Percentiles rank a stretch among this genome's conserved stretches.
These are phyloP conservation scores for Ceratina australensis DNA, from an alignment of 1,140 invertebrate genomes.

Conservation along the genomic window DNA sequence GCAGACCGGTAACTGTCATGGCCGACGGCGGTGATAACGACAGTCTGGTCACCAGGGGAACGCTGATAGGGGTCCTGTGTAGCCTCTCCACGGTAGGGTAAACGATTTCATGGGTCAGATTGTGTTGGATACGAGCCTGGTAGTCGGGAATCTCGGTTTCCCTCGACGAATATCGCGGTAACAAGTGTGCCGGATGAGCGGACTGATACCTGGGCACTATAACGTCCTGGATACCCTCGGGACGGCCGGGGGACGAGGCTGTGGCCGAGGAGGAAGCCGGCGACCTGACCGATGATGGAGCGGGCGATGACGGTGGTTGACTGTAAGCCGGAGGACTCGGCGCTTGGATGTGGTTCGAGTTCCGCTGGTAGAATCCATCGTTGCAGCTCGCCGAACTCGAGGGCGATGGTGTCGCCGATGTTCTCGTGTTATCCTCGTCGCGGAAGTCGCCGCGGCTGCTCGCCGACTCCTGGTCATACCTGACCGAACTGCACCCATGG, in stretches of 20 bases:
- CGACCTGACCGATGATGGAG: conserved; percentile 70
- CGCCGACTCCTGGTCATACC: conserved; percentile 58
- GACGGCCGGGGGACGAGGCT: conserved; percentile 72
- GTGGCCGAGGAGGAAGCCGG: conserved; percentile 73
- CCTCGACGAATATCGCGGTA: conserved; percentile 63
- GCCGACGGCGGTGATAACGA: conserved; percentile 75
- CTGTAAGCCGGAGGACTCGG: conserved; percentile 70
- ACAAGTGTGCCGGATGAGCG: conserved; percentile 60
- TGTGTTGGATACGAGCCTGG: conserved; percentile 56
- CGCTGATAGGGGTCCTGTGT: conserved; percentile 70
- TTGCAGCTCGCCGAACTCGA: conserved; percentile 72
- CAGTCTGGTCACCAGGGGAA: conserved; percentile 73
- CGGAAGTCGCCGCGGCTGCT: conserved; percentile 67
- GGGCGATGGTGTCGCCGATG: conserved; percentile 73
- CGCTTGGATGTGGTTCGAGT: conserved; percentile 52
- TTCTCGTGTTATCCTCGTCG: conserved; percentile 71
- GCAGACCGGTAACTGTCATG: conserved; percentile 69
- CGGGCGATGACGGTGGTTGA: conserved; percentile 72
- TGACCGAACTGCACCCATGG: conserved; percentile 53
- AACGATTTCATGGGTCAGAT: conserved; percentile 65
- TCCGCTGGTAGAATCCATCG: conserved; percentile 62
- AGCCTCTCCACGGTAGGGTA: conserved; percentile 71
- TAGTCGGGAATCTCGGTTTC: conserved; percentile 69
- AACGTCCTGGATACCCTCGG: conserved; percentile 67
- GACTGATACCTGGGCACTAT: conserved; percentile 68